Percentiles rank a stretch among this genome's conserved stretches.
These are phyloP conservation scores for Venusia cambrica DNA, from an alignment of 2,888 invertebrate genomes.

Conservation along the genomic window DNA sequence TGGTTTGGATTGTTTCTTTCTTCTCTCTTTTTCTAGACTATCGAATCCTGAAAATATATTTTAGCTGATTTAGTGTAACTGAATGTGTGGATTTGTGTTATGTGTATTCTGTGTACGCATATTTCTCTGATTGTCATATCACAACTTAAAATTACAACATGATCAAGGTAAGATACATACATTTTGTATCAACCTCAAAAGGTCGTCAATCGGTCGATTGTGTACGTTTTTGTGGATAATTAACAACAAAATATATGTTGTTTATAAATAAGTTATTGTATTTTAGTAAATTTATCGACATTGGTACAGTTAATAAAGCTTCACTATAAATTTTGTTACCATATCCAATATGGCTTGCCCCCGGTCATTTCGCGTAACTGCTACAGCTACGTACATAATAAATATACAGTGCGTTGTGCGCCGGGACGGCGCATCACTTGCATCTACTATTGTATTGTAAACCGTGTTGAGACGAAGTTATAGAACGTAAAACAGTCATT, in stretches of 20 bases:
- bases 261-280: constrained; percentile 1
- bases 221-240: constrained; percentile 20
- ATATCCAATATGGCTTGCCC: constrained; percentile 69
- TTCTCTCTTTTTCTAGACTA: constrained; percentile 55
- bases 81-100: constrained; percentile 9
- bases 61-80: constrained; percentile 9
- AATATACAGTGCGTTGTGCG: constrained; percentile 29
- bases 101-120: constrained; percentile 7
- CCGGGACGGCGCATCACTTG: constrained; percentile 25
- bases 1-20: constrained; percentile 53
- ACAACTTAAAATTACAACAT: constrained; percentile 38
- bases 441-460: constrained; percentile 13
- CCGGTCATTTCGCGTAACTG: constrained; percentile 41
- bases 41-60: constrained; percentile 39
- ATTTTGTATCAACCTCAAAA: constrained; percentile 11
- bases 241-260: constrained; percentile 5
- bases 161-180: constrained; percentile 49
- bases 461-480: constrained; percentile 4
- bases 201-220: constrained; percentile 22
- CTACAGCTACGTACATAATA: constrained; percentile 38
- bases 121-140: constrained; percentile 5
- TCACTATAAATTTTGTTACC: constrained; percentile 49
- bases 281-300: constrained; percentile 5
- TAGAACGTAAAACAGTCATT: constrained; percentile 10
- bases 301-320: constrained; percentile 22